Percentiles rank a stretch among this genome's conserved stretches.
Evolutionary conservation across 2,797 vertebrate species (phyloP).

Genomic region (Anabacerthia variegaticeps): DNA sequence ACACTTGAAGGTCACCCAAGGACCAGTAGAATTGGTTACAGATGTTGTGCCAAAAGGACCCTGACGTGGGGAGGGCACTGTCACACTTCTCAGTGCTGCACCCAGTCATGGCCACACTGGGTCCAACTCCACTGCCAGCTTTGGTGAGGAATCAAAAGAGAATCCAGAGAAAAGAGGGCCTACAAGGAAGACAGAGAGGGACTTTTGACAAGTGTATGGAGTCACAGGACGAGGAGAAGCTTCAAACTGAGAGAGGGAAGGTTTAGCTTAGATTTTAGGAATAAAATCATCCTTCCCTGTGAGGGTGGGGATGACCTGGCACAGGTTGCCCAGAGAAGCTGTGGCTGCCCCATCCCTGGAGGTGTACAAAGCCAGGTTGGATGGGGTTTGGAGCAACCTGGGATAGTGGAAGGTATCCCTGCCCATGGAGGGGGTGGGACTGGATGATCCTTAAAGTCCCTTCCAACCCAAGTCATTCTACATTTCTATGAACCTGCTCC

Average conservation of each 20-base stretch:
- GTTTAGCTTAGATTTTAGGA: background rate
- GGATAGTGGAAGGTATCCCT: fast-evolving
- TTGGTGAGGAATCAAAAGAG: background rate
- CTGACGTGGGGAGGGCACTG: background rate
- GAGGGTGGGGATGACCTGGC: fast-evolving
- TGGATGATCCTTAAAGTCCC: background rate
- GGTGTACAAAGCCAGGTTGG: fast-evolving
- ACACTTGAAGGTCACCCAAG: background rate
- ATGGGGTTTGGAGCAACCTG: fast-evolving
- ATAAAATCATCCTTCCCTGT: background rate
- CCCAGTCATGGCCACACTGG: background rate
- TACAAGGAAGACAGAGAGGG: too few species aligned
- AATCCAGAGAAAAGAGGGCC: background rate
- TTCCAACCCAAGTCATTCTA: background rate
- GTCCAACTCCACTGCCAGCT: background rate
- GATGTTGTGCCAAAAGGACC: background rate
- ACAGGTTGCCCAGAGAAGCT: background rate
- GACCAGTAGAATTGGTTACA: background rate
- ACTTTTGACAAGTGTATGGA: background rate
- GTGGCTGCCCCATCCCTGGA: background rate
- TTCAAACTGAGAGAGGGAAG: background rate
- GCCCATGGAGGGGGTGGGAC: fast-evolving
- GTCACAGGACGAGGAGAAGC: background rate
- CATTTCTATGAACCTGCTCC: background rate
- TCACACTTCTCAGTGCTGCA: background rate